Evolutionary conservation across 2,113 vertebrate species (phyloP).

Genomic region (Nettapus auritus): DNA sequence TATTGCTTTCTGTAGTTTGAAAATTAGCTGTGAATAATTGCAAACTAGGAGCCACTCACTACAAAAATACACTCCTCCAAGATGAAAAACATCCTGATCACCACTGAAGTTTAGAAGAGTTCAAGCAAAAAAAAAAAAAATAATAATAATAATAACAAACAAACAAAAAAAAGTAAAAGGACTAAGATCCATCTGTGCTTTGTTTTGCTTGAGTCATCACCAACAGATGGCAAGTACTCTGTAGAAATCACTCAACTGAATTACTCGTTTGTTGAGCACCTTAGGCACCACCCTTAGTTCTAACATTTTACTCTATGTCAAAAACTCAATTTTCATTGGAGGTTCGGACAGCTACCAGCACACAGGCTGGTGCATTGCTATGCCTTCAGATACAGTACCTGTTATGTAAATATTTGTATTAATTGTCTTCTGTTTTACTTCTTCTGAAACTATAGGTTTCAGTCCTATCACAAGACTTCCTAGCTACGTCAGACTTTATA

Average conservation of each 20-base stretch:
- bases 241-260: not conserved
- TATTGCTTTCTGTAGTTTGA: not conserved
- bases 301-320: not conserved
- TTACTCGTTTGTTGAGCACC: not conserved
- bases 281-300: not conserved
- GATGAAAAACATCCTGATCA: not conserved
- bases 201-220: not conserved
- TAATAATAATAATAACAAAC: not conserved
- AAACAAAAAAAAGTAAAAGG: not conserved
- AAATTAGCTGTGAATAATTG: not conserved
- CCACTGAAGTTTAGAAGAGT: not conserved
- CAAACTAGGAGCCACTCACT: not conserved
- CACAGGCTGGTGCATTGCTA: not conserved
- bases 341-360: not conserved
- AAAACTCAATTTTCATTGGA: not conserved
- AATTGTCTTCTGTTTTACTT: not conserved
- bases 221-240: slow-evolving; percentile 2
- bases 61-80: not conserved
- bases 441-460: not conserved
- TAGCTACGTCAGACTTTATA: not conserved
- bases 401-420: not conserved
- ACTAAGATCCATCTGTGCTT: not conserved
- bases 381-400: not conserved
- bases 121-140: not conserved
- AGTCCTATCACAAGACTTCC: not conserved